phyloP scores from a whole-genome alignment of 2,113 vertebrate species.

The Passerina amoena region DNA sequence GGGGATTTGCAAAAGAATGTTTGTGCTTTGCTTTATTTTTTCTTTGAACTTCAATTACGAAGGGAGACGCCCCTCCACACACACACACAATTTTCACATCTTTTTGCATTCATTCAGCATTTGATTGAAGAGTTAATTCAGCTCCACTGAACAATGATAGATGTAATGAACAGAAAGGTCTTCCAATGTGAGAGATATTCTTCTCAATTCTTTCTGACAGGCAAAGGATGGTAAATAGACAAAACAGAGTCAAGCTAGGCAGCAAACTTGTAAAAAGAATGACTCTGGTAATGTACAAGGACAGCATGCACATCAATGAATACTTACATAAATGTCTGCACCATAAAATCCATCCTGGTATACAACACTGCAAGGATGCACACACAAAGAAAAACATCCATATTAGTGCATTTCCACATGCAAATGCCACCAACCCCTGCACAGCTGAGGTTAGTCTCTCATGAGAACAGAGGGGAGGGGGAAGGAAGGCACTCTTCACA shows the following conservation, averaged over 20 bases:
- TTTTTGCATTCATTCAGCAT: constrained; percentile 41
- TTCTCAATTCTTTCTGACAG: constrained; percentile 49
- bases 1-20: not conserved
- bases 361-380: constrained; percentile 93
- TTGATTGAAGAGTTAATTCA: constrained; percentile 43
- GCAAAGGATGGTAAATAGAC: constrained; percentile 39
- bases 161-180: constrained; percentile 49
- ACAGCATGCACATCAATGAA: constrained; percentile 82
- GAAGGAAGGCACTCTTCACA: constrained; percentile 48
- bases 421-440: constrained; percentile 77
- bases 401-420: constrained; percentile 91
- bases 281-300: constrained; percentile 67
- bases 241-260: constrained; percentile 47
- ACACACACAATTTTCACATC: not conserved
- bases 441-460: constrained; percentile 75
- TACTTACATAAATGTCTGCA: constrained; percentile 99
- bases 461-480: constrained; percentile 58
- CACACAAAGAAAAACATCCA: constrained; percentile 88
- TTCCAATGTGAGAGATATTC: constrained; percentile 38
- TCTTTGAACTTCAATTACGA: not conserved
- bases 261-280: constrained; percentile 79
- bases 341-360: constrained; percentile 99
- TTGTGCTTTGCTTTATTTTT: not conserved
- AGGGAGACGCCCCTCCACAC: not conserved
- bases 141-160: constrained; percentile 30